Evolutionary conservation across 64 coral and sea anemone species (phyloP), one percentile per base, ranked within the genome.

Genomic region (Trachythela sp.): DNA sequence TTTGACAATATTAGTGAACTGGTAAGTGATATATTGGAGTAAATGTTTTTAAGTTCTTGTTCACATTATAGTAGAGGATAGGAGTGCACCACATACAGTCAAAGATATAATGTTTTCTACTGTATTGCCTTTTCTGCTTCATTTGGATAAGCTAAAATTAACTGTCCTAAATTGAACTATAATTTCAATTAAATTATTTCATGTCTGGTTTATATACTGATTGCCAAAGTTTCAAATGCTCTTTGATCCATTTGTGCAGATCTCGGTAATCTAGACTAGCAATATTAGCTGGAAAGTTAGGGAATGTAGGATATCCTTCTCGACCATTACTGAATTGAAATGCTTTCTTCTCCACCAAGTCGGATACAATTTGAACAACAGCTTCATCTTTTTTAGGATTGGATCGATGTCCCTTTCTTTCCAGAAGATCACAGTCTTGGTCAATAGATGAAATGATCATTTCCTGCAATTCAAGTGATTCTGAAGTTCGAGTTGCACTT

Each of bases 241-340:
- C 85, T 31, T 1, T 92, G 32, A 92, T 92, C 90, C 90, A 92
- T 26, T 48, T n/a, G 42, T 92, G 90, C 0, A 92, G 43, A 32
- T 92, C 70, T 15, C 85, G 70, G 70, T 92, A 92, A 26, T 92
- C 90, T 36, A 92, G 90, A 13, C 30, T 42, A 11, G 87, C 38
- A 40, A 92, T 5, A 30, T 87, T 75, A 17, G 90, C 48, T 30
- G 13, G 20, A 52, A 92, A 84, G 3, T 87, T 17, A 41, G 71
- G 41, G 51, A 92, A 92, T 87, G 90, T 87, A 30, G 90, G 48
- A 41, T 92, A 84, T 14, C 90, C 90, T 32, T 39, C 26, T 32
- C 90, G 87, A 14, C 31, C 13, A 36, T 4, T 39, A 8, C 36
- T 48, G 40, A 58, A 22, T 2, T 83, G 8, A 36, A 87, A 84